phyloP scores from a whole-genome alignment of 2,797 vertebrate species.

The Balearica regulorum region DNA sequence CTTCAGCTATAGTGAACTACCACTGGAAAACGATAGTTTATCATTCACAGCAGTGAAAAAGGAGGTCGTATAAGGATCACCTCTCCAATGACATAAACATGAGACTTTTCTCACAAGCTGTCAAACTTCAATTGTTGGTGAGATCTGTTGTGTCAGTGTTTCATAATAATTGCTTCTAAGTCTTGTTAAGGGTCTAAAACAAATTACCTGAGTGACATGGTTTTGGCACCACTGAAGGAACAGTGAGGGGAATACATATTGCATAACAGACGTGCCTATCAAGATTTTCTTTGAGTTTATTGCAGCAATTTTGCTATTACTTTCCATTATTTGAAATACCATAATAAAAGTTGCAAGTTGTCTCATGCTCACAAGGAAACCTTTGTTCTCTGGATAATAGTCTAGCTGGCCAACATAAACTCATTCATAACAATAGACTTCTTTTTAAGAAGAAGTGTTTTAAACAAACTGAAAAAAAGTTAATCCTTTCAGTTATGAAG shows the following conservation, averaged over 20 bases:
- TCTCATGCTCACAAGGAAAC: background rate
- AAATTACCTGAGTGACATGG: slow-evolving; percentile 61
- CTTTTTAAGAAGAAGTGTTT: background rate
- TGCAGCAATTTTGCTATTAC: slow-evolving; percentile 25
- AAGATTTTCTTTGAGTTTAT: slow-evolving; percentile 13
- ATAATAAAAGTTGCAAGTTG: slow-evolving; percentile 5
- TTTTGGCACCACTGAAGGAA: slow-evolving; percentile 49
- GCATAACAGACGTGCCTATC: slow-evolving; percentile 31
- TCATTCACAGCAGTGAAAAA: slow-evolving; percentile 55
- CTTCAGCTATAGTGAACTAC: slow-evolving; percentile 25
- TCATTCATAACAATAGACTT: background rate
- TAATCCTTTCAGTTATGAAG: slow-evolving; percentile 3
- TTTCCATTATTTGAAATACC: slow-evolving; percentile 30
- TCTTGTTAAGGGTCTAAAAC: slow-evolving; percentile 64
- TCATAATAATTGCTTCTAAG: slow-evolving; percentile 68
- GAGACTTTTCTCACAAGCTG: slow-evolving; percentile 63
- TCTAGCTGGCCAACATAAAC: background rate
- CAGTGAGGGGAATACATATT: background rate
- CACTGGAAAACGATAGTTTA: slow-evolving; percentile 26
- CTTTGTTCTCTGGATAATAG: background rate
- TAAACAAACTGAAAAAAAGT: background rate
- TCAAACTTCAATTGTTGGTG: slow-evolving; percentile 66
- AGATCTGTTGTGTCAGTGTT: slow-evolving; percentile 67
- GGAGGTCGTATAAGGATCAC: slow-evolving; percentile 60
- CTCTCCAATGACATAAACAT: slow-evolving; percentile 62